Evolutionary conservation across 2,888 invertebrate genomes (phyloP), one percentile per base, ranked within the genome.

Genomic region (Eupithecia vulgata): DNA sequence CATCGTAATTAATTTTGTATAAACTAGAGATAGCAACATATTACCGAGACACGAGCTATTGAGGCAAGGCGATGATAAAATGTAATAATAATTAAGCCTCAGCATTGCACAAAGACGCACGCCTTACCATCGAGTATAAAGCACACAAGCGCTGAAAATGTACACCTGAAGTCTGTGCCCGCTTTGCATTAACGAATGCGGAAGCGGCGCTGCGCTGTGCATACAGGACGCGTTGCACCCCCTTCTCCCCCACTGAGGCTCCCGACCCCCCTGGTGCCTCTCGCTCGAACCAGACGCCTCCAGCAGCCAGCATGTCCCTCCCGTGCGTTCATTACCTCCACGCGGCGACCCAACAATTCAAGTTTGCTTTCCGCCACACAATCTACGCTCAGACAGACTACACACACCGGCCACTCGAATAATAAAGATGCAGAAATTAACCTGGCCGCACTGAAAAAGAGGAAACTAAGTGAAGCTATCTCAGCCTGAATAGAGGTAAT

Each of bases 141-240:
- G 92, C 90, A 92, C 89, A 93, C 91, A 89, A 90, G 91, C 92
- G 88, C 92, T 94, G 93, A 94, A 94, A 94, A 92, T 93, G 91
- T 93, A 93, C 93, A 94, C 94, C 94, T 94, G 93, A 92, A 93
- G 93, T 91, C 92, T 92, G 90, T 88, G 88, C 91, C 88, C 91
- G 94, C 93, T 93, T 94, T 94, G 93, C 94, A 93, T 93, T 94
- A 94, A 94, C 94, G 93, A 94, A 93, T 94, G 94, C 94, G 94
- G 94, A 94, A 94, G 93, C 93, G 88, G 91, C 90, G 90, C 90
- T 88, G 91, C 90, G 91, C 90, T 93, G 90, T 93, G 94, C 94
- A 94, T 91, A 93, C 93, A 94, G 91, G 92, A 91, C 92, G 90
- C 89, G 89, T 84, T 90, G 89, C 90, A 88, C 87, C 88, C 88